Evolutionary conservation across 2,113 vertebrate genomes (phyloP), one percentile per base, ranked within the genome.

Genomic region (Hydrolagus affinis): DNA sequence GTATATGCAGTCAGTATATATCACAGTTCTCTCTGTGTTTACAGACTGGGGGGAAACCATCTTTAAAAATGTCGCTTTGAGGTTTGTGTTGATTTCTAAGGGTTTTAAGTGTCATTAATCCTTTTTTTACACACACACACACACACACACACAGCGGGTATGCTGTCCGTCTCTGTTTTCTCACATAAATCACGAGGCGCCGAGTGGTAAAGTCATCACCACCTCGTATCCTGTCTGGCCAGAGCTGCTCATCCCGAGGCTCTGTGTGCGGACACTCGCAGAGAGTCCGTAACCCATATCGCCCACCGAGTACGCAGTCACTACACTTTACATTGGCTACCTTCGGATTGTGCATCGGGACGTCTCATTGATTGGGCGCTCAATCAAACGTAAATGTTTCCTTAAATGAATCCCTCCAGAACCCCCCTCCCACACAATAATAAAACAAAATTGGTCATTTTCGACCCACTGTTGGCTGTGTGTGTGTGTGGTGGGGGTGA

Each of bases 141-240:
- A n/a, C 64, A 25, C 10, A 70, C 3, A 21, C 59, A 21, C 25
- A 62, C 59, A 44, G 44, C 28, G 60, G 62, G 59, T 83, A 8
- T 64, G n/a, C n/a, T n/a, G n/a, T 64, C 23, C 28, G 44, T 64
- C 21, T 4, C 56, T n/a, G 77, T 62, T 83, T 66, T 83, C 77
- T 59, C 77, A 83, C 77, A 83, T 83, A 83, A 83, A 83, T 83
- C 77, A 83, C 77, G 60, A 25, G n/a, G 30, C 8, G 62, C 25
- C 1, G 59, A 77, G 57, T 32, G 77, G 60, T 83, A 32, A 83
- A 83, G 60, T 66, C 60, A 66, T 66, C 60, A 83, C 21, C 64
- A 30, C n/a, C 75, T 23, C 15, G n/a, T n/a, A 23, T 77, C 60
- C 77, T 66, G 25, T 28, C 57, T 44, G 60, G 28, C 8, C 77